These are phyloP conservation scores for Heliconius ethilla DNA, from an alignment of 2,888 invertebrate species.

Conservation along the genomic window DNA sequence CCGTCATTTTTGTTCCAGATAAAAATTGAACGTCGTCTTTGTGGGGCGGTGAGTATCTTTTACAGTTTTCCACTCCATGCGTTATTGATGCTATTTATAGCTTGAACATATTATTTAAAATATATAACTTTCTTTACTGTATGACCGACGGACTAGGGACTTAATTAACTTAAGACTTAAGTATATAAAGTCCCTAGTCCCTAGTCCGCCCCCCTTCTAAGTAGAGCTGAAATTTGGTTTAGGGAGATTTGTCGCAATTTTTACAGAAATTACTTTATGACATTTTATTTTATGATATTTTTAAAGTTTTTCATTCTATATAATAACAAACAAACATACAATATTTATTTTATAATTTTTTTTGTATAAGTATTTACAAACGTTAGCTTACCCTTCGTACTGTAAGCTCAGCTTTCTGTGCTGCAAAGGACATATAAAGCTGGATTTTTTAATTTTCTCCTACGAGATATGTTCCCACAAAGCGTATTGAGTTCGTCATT, in stretches of 20 bases:
- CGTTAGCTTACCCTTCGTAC: background rate
- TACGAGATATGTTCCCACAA: conserved; percentile 20
- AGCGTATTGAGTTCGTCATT: conserved; percentile 19
- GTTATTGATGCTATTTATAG: background rate
- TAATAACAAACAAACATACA: no score
- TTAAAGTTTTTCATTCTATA: no score
- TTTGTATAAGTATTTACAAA: background rate
- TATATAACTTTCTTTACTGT: no score
- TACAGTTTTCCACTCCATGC: conserved; percentile 16
- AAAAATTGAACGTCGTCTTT: conserved; percentile 28
- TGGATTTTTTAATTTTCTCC: conserved; percentile 27
- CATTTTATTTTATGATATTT: no score
- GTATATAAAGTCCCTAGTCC: no score
- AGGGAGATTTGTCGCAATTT: no score
- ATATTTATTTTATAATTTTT: no score
- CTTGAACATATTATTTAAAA: background rate
- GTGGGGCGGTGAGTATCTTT: conserved; percentile 26
- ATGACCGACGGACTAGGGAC: no score
- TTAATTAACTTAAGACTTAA: no score
- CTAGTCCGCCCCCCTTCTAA: no score
- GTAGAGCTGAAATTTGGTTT: no score
- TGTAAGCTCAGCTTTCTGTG: background rate
- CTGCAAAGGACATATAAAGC: conserved; percentile 25
- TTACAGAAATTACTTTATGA: no score
- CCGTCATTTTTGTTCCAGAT: conserved; percentile 34